Evolutionary conservation across 2,113 vertebrate genomes (phyloP).

Genomic region (Lanius collurio): DNA sequence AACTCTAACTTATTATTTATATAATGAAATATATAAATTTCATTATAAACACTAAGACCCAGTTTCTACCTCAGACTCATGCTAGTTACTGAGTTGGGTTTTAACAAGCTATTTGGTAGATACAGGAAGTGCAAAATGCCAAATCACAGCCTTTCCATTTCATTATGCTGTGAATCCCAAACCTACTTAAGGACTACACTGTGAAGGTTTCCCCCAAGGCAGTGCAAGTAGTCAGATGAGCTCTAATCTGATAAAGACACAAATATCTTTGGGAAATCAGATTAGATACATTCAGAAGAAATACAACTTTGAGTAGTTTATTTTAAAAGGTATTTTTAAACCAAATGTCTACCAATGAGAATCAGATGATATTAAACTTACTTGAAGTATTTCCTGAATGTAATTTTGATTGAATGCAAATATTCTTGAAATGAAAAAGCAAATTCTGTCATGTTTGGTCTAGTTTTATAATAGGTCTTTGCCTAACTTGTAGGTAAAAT

Average conservation of each 20-base stretch:
- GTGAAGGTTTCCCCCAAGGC: neutral
- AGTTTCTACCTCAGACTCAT: neutral
- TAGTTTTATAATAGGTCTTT: neutral
- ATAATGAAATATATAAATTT: neutral
- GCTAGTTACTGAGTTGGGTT: neutral
- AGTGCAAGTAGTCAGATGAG: neutral
- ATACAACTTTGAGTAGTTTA: neutral
- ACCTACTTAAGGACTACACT: neutral
- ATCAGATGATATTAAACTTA: neutral
- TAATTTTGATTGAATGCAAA: neutral
- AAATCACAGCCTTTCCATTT: neutral
- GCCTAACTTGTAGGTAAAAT: neutral
- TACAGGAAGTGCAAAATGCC: neutral
- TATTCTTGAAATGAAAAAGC: neutral
- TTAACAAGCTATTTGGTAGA: neutral
- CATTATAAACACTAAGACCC: neutral
- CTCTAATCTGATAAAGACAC: neutral
- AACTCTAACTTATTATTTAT: neutral
- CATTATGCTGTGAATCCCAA: neutral
- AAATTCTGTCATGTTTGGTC: neutral
- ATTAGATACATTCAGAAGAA: neutral
- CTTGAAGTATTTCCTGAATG: neutral
- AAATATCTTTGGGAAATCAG: neutral
- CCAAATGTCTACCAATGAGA: neutral
- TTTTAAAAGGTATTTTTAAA: neutral